Evolutionary conservation across 2,797 vertebrate genomes (phyloP).

Genomic region (Ceyx erithaca): DNA sequence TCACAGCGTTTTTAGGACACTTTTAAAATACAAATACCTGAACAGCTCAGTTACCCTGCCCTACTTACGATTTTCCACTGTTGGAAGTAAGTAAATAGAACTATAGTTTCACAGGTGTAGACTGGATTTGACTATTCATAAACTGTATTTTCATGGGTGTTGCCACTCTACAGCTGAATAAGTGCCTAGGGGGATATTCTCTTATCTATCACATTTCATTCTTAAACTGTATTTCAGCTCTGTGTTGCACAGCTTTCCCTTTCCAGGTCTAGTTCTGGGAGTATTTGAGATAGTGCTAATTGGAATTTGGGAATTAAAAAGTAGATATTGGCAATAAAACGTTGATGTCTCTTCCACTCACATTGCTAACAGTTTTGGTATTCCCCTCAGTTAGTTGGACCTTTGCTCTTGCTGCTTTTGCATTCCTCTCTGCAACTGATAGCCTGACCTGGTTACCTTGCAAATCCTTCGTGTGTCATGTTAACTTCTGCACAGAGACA

Average conservation of each 20-base stretch:
- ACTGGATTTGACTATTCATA: background rate
- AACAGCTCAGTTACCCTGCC: background rate
- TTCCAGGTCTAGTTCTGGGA: background rate
- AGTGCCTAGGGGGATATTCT: background rate
- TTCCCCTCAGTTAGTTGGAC: background rate
- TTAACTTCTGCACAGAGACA: background rate
- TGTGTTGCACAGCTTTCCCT: background rate
- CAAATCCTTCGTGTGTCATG: background rate
- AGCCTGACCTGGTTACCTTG: background rate
- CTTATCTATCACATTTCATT: background rate
- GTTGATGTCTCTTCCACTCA: background rate
- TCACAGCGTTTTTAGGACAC: background rate
- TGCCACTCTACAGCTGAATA: background rate
- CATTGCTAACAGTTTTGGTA: accelerated
- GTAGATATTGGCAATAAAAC: background rate
- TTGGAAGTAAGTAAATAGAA: background rate
- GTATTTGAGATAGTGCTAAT: background rate
- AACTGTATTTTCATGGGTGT: background rate
- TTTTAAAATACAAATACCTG: background rate
- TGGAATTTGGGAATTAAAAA: background rate
- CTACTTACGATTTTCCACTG: background rate
- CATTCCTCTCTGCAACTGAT: background rate
- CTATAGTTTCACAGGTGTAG: background rate
- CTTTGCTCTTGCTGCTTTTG: background rate
- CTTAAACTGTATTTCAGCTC: background rate